Conservation (phyloP, 2,113 vertebrate species). For the Sylvia atricapilla region DNA sequence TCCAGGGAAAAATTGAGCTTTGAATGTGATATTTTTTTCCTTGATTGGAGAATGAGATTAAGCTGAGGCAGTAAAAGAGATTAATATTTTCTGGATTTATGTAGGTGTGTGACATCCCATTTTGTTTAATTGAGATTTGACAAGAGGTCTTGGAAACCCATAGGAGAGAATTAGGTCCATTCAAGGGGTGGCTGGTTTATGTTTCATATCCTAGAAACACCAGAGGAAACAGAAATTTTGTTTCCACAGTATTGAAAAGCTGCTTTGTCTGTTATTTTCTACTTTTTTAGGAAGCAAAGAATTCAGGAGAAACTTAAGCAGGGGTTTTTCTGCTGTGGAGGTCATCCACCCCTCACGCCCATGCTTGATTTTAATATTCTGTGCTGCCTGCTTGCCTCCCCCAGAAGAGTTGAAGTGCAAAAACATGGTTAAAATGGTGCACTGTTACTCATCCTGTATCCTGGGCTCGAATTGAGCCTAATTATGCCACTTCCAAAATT, state of each 20-base stretch:
- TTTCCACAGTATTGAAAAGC: not conserved
- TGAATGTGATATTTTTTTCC: not conserved
- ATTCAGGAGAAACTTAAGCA: not conserved
- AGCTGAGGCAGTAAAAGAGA: not conserved
- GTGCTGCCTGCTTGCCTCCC: not conserved
- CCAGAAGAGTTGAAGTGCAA: not conserved
- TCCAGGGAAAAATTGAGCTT: not conserved
- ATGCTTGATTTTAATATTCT: not conserved
- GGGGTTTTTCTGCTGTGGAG: not conserved
- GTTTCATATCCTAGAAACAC: not conserved
- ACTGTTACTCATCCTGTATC: constrained; percentile 29
- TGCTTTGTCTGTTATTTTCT: not conserved
- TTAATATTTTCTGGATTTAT: not conserved
- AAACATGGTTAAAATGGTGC: not conserved
- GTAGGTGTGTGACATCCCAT: not conserved
- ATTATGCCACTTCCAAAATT: constrained; percentile 42
- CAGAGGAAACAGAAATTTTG: not conserved
- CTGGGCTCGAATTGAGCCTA: not conserved
- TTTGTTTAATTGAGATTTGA: not conserved
- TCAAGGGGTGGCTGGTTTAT: not conserved
- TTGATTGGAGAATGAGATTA: not conserved
- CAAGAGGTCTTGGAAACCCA: not conserved
- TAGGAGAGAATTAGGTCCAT: not conserved
- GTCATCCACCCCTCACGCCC: not conserved
- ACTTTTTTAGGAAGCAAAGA: not conserved